Evolutionary conservation across 1,140 invertebrate species (phyloP).

Genomic region (Pomacea maculata): DNA sequence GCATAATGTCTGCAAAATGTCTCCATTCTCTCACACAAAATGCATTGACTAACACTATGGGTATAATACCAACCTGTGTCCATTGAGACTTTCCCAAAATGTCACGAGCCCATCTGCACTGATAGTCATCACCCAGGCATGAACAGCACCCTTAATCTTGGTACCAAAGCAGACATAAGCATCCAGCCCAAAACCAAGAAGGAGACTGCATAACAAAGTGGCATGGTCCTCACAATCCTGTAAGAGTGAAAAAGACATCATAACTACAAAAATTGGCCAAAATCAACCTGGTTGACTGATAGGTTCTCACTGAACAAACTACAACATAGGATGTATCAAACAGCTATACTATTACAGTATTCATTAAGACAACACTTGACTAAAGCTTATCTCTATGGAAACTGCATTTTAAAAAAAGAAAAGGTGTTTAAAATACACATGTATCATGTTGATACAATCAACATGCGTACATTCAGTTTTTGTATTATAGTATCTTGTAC

Average conservation of each 20-base stretch:
- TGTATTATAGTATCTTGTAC: not conserved
- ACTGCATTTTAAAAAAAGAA: not conserved
- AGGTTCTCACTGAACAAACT: no score
- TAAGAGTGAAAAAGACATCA: conserved; percentile 4
- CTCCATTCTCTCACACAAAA: no score
- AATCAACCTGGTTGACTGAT: no score
- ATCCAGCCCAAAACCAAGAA: conserved; percentile 68
- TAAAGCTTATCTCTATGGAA: not conserved
- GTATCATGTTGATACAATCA: not conserved
- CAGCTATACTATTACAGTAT: not conserved
- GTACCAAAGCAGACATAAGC: conserved; percentile 67
- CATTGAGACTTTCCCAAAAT: conserved; percentile 66
- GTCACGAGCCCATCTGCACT: conserved; percentile 58
- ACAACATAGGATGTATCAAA: not conserved
- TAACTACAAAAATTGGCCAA: not conserved
- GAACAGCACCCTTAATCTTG: conserved; percentile 55
- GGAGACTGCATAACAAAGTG: conserved; percentile 63
- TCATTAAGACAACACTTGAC: not conserved
- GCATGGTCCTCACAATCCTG: conserved; percentile 67
- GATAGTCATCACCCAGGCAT: conserved; percentile 63
- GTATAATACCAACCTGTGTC: conserved; percentile 53
- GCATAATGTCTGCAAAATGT: no score
- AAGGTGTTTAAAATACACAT: not conserved
- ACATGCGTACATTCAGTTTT: not conserved
- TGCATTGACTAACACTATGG: not conserved